phyloP scores from a whole-genome alignment of 2,888 invertebrate genomes.

The Ligdia adustata region DNA sequence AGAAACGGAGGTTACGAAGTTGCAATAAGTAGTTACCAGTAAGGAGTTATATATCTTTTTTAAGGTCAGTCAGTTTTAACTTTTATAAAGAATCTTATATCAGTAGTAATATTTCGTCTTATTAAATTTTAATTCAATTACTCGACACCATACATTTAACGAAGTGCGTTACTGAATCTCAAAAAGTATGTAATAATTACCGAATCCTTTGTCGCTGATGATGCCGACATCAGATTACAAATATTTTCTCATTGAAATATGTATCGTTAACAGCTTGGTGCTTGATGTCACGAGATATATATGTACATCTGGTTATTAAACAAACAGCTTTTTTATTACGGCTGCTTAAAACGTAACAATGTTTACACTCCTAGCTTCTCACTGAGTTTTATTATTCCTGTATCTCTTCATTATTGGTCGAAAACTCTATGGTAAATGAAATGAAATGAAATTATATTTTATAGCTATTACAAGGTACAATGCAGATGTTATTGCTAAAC shows the following conservation, averaged over 20 bases:
- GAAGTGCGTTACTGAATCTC: slow-evolving; percentile 50
- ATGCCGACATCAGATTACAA: slow-evolving; percentile 53
- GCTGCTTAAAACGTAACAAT: no score
- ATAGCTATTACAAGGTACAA: no score
- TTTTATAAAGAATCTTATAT: slow-evolving; percentile 15
- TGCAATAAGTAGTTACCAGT: no score
- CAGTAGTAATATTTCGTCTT: slow-evolving; percentile 34
- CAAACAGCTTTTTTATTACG: slow-evolving; percentile 5
- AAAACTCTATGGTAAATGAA: no score
- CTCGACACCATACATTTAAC: slow-evolving; percentile 32
- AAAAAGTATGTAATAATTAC: slow-evolving; percentile 60
- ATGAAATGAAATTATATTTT: no score
- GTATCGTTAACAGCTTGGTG: slow-evolving; percentile 40
- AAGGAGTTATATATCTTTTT: no score
- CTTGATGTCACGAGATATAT: slow-evolving; percentile 49
- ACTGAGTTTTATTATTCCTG: no score
- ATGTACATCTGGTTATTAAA: slow-evolving; percentile 31
- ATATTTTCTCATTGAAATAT: slow-evolving; percentile 55
- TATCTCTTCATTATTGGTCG: no score
- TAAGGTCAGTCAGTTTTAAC: slow-evolving; percentile 17
- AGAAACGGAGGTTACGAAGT: no score
- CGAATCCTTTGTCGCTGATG: slow-evolving; percentile 40
- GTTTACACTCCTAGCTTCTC: no score
- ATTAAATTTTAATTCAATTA: slow-evolving; percentile 45
- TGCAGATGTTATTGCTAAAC: no score